Conservation (phyloP, 2,888 invertebrate species). For the Trachelus troglodyta region DNA sequence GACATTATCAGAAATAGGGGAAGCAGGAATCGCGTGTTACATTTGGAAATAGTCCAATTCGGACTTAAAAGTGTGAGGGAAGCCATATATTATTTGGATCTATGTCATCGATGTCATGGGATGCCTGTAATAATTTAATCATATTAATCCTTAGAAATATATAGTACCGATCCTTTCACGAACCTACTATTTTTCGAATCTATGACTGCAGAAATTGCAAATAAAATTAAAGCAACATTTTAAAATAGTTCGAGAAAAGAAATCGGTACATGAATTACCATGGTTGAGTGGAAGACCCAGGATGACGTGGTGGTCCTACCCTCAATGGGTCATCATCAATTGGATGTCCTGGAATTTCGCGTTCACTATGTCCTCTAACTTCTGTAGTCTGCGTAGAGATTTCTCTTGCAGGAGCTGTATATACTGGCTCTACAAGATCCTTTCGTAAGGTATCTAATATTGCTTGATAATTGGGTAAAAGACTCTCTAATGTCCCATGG, state of each 20-base stretch:
- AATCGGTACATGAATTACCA: conserved; percentile 46
- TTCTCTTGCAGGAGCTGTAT: conserved; percentile 62
- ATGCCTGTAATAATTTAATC: conserved; percentile 41
- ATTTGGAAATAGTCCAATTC: conserved; percentile 14
- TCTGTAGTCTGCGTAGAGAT: conserved; percentile 69
- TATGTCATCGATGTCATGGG: conserved; percentile 39
- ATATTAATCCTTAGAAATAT: conserved; percentile 10
- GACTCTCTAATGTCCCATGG: conserved; percentile 71
- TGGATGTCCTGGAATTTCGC: conserved; percentile 16
- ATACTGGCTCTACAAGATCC: conserved; percentile 76
- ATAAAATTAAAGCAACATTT: not conserved
- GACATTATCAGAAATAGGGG: no score
- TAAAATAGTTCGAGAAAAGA: conserved; percentile 7
- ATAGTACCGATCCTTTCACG: conserved; percentile 23
- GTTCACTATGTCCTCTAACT: conserved; percentile 45
- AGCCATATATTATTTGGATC: conserved; percentile 39
- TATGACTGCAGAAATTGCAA: not conserved
- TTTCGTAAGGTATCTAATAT: conserved; percentile 73
- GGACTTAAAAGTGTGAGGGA: conserved; percentile 28
- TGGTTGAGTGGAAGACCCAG: conserved; percentile 18
- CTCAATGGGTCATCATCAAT: conserved; percentile 43
- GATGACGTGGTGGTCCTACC: conserved; percentile 32
- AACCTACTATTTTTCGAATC: not conserved
- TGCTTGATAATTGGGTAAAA: conserved; percentile 75
- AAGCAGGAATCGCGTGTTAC: not conserved